Conservation (phyloP, 2,113 vertebrate species). For the Geococcyx californianus region DNA sequence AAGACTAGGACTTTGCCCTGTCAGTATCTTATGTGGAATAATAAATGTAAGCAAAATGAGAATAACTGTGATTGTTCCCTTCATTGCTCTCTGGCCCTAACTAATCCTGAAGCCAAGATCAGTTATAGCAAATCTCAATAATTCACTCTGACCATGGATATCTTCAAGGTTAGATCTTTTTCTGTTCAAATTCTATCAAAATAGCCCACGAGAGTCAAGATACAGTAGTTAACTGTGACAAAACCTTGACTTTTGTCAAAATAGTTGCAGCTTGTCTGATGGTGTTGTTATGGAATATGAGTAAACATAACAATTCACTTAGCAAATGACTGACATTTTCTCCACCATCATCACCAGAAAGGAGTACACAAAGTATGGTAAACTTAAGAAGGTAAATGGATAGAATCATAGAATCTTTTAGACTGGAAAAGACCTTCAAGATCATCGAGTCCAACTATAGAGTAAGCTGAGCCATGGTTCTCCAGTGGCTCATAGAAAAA, state of each 20-base stretch:
- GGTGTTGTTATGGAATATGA: background rate
- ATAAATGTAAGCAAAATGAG: background rate
- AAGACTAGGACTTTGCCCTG: background rate
- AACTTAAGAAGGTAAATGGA: background rate
- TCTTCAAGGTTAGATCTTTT: background rate
- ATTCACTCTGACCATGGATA: background rate
- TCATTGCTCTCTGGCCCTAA: background rate
- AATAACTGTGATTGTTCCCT: background rate
- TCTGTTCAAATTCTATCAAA: background rate
- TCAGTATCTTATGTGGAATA: background rate
- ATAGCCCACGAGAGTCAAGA: background rate
- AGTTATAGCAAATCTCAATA: background rate
- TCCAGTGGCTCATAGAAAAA: background rate
- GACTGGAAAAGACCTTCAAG: too few relatives aligned
- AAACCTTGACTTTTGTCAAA: background rate
- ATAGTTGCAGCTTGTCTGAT: background rate
- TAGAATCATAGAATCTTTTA: background rate
- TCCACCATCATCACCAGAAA: background rate
- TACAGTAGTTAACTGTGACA: background rate
- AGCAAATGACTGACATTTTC: background rate
- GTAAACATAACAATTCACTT: background rate
- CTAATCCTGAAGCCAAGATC: background rate
- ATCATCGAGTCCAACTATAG: background rate
- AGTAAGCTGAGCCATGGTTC: background rate
- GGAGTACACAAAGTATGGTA: background rate